phyloP scores from a whole-genome alignment of 2,797 vertebrate species.

The Falco cherrug region DNA sequence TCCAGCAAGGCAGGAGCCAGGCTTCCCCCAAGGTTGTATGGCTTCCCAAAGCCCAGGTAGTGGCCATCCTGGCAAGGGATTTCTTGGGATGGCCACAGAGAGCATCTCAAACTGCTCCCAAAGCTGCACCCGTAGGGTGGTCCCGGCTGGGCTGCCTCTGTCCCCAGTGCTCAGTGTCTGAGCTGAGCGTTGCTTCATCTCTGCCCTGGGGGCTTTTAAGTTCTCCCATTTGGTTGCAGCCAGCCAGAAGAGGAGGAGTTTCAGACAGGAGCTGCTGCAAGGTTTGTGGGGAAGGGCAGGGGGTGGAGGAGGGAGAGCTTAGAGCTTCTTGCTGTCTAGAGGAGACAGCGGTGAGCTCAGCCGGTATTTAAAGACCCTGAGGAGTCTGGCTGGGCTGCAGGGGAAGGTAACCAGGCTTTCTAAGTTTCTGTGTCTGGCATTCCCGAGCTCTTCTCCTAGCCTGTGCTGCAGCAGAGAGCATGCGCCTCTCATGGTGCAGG shows the following conservation, averaged over 20 bases:
- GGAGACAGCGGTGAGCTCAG: not conserved
- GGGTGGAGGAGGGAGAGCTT: not conserved
- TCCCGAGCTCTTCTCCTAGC: not conserved
- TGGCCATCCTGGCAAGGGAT: not conserved
- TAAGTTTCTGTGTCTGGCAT: not conserved
- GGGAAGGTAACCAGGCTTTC: not conserved
- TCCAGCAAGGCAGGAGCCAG: not conserved
- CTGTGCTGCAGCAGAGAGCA: not conserved
- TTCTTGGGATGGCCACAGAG: not conserved
- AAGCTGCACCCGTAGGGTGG: not conserved
- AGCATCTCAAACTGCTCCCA: not conserved
- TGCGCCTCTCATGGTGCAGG: accelerated
- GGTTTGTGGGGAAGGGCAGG: not conserved
- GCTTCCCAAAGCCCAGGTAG: not conserved
- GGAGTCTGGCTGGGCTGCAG: not conserved
- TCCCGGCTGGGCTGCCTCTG: not conserved
- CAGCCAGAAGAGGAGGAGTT: not conserved
- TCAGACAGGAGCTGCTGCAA: not conserved
- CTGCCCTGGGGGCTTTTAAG: not conserved
- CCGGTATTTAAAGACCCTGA: not conserved
- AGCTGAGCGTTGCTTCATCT: not conserved
- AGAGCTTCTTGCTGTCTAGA: not conserved
- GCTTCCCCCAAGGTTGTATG: not conserved
- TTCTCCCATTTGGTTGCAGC: not conserved
- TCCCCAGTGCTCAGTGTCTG: not conserved